These are phyloP conservation scores for Atractosteus spatula DNA, from an alignment of 2,113 vertebrate genomes.

Conservation along the genomic window DNA sequence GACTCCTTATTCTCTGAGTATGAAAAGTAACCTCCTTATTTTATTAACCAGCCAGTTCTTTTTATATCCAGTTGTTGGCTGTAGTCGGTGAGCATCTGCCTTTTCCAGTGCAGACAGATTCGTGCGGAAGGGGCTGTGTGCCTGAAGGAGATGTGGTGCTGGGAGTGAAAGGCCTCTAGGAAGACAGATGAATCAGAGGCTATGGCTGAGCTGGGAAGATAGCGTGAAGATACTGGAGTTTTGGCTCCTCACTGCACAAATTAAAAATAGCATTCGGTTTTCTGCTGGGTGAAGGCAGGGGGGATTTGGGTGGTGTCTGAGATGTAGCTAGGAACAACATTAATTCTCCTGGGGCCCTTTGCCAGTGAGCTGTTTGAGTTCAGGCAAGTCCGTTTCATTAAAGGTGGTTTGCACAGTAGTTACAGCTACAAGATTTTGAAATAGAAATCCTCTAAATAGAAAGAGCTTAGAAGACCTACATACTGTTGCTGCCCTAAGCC, in stretches of 20 bases:
- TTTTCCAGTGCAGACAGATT: background rate
- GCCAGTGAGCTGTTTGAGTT: background rate
- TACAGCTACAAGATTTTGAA: too few species aligned
- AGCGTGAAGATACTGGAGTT: background rate
- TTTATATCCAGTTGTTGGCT: background rate
- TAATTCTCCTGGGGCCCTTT: background rate
- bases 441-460: too few species aligned
- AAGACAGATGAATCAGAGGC: background rate
- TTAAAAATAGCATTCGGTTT: background rate
- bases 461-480: too few species aligned
- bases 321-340: background rate
- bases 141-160: background rate
- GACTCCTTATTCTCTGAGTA: background rate
- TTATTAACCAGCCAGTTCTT: background rate
- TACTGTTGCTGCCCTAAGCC: too few species aligned
- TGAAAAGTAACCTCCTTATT: background rate
- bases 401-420: background rate
- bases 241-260: background rate
- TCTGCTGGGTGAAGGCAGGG: background rate
- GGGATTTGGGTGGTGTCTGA: background rate
- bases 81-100: conserved; percentile 7
- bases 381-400: too few species aligned
- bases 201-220: background rate
- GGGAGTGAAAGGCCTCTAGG: background rate
- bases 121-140: background rate